Base-by-base conservation (phyloP, 23 tunicate genomes). In the Trididemnum clinides region DNA sequence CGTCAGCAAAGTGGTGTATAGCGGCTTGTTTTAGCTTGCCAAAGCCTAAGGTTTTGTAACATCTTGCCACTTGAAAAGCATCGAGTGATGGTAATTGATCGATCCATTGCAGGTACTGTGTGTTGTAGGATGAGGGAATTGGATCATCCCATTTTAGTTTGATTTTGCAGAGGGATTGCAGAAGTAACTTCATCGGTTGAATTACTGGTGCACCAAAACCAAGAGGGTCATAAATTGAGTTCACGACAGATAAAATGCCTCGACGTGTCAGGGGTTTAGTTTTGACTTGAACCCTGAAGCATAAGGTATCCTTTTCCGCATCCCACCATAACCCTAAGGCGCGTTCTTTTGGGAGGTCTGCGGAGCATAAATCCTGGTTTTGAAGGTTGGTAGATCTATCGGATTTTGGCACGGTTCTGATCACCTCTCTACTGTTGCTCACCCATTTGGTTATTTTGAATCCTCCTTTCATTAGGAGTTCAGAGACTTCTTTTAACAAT, bases 1-100 rank as follows among this genome's bases (percentile, higher is more conserved):
- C 92, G 64, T 88, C 87, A 10, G 87, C 74, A 34, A 88, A 88
- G 39, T 75, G 83, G 76, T 88, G 85, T 7, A 71, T 58, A 0
- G 51, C 77, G 19, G 76, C 77, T 19, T 34, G 23, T 6, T 28
- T 50, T 23, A 77, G 29, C 34, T 75, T 50, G 1, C 84, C 70
- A 34, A 82, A 65, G 28, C 27, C 29, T 10, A 27, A 21, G 15
- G 87, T 73, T 30, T 72, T 50, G 87, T 57, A 88, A 44, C 92
- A 82, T 57, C 87, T 81, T 1, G 81, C 78, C 1, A 82, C 57
- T 1, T 37, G 64, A 18, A 81, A 69, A 36, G 71, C 54, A 70
- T 51, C 4, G 2, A 87, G 44, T 27, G 0, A 5, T 4, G 78
- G 58, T 2, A 86, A 25, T 26, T 86, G 33, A 1, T 78, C 5